phyloP scores from a whole-genome alignment of 2,888 invertebrate species.

The Pristionchus fissidentatus region DNA sequence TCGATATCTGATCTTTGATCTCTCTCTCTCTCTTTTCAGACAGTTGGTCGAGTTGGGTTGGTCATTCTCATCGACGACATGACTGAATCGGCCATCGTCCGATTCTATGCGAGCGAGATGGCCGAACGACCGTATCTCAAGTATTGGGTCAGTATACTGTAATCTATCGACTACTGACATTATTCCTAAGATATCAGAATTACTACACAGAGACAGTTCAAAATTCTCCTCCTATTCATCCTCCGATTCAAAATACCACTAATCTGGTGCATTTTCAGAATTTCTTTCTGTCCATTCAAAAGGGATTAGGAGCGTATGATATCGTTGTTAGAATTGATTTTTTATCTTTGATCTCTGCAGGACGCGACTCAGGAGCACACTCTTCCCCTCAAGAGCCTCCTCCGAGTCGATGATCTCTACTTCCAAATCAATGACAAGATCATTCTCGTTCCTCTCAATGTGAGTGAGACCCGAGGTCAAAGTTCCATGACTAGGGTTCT shows the following conservation, averaged over 20 bases:
- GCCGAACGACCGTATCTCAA: slow-evolving; percentile 23
- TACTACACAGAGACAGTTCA: no score
- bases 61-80: slow-evolving; percentile 12
- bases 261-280: no score
- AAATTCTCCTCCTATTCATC: no score
- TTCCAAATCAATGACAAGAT: slow-evolving; percentile 34
- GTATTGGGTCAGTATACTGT: slow-evolving; percentile 44
- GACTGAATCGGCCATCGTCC: slow-evolving; percentile 20
- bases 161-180: no score
- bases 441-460: slow-evolving; percentile 20
- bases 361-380: slow-evolving; percentile 35
- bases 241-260: no score
- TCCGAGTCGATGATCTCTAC: slow-evolving; percentile 14
- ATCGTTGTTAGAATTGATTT: slow-evolving; percentile 1
- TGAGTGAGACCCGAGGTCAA: not conserved
- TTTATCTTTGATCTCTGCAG: slow-evolving; percentile 33
- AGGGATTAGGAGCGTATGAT: not conserved
- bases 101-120: slow-evolving; percentile 40
- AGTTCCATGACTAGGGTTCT: no score
- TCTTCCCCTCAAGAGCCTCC: slow-evolving; percentile 2
- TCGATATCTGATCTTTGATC: slow-evolving; percentile 9
- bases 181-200: no score
- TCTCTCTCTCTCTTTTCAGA: slow-evolving; percentile 6
- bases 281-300: no score
- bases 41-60: slow-evolving; percentile 30